Base-by-base conservation (phyloP, 2,113 vertebrate species). In the Chaetorhynchus papuensis region DNA sequence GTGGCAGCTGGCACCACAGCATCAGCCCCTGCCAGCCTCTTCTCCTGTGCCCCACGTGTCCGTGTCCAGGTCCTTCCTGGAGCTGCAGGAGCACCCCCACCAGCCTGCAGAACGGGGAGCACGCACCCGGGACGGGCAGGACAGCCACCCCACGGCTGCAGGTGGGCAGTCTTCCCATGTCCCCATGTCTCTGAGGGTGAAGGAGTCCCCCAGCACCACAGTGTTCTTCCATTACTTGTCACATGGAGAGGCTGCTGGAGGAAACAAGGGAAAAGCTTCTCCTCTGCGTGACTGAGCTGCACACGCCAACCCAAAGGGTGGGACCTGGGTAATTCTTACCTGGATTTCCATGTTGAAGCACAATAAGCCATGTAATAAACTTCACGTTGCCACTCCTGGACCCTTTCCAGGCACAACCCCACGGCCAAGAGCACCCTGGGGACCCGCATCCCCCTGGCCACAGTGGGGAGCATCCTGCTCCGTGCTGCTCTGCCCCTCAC, bases 381-480 rank as follows among this genome's bases (percentile, higher is more conserved):
- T 4, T 31, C 30, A 5, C 5, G 5, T 10, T 23, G 57, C 75
- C 42, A 1, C 13, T 31, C 4, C 15, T 1, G 16, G 39, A 30
- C 4, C 6, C 9, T 50, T 15, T 20, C 18, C 0, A 0, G 30
- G n/a, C 5, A 2, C 79, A 44, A 6, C 7, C 53, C 27, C 28
- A 2, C 1, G 2, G 41, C 39, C 37, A 11, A 0, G 13, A 20
- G 6, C 13, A 6, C 12, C n/a, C 39, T 4, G 0, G 11, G 42
- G 41, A 35, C 13, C 14, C 2, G 0, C 4, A 7, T 12, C 26
- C 13, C 47, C 8, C 56, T 2, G 0, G 13, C 18, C 11, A 7
- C 53, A 13, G 33, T 1, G 1, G 37, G 70, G n/a, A 13, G 13
- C 77, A 28, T 3, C 17, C 44, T 27, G 26, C 6, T 16, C 44